These are phyloP conservation scores for Pteropus rufus DNA, from an alignment of 2,797 vertebrate genomes.

Conservation along the genomic window DNA sequence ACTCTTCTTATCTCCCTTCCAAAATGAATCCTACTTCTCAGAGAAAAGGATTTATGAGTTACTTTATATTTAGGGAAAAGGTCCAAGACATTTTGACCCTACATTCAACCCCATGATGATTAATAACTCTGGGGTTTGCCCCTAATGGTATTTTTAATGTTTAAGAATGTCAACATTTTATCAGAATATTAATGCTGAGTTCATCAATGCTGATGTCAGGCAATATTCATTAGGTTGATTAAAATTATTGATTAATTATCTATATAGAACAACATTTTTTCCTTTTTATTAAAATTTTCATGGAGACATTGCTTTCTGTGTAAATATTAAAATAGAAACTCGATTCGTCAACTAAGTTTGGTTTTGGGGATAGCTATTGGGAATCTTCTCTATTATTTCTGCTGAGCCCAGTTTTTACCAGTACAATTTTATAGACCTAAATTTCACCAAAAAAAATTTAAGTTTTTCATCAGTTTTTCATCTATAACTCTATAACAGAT, in stretches of 20 bases:
- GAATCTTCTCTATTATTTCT: background rate
- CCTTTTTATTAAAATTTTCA: background rate
- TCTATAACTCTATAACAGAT: background rate
- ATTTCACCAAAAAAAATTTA: background rate
- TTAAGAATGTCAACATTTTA: slow-evolving; percentile 14
- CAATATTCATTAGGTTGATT: background rate
- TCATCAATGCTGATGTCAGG: background rate
- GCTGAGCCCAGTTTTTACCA: background rate
- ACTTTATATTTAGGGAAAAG: background rate
- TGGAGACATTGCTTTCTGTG: background rate
- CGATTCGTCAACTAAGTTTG: background rate
- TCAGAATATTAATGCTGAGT: background rate
- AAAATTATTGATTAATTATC: background rate
- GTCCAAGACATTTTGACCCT: background rate
- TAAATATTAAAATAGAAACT: slow-evolving; percentile 12
- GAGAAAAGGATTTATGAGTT: background rate
- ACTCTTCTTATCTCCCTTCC: background rate
- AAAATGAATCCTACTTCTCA: slow-evolving; percentile 6
- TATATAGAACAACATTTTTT: background rate
- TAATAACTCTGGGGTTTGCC: background rate
- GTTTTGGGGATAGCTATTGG: background rate
- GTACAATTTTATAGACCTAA: background rate
- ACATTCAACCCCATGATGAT: background rate
- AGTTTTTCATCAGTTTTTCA: slow-evolving; percentile 8
- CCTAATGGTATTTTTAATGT: background rate